Percentiles rank a stretch among this genome's conserved stretches.
Conservation (phyloP, 2,888 invertebrate species). For the Conus canariensis region DNA sequence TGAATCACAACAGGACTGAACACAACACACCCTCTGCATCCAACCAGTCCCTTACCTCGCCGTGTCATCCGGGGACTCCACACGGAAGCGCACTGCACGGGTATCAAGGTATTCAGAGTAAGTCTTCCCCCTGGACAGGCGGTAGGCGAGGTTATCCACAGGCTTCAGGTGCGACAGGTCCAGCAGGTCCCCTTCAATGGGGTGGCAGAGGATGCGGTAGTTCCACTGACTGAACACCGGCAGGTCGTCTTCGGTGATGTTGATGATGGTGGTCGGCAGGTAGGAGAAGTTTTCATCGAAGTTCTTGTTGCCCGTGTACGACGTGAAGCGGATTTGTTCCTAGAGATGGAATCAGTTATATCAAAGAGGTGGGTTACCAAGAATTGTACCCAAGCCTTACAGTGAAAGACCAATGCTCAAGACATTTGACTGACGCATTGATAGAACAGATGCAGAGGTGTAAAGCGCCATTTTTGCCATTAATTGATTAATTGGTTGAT, state of each 20-base stretch:
- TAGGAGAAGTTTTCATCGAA: conserved; percentile 65
- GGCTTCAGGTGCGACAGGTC: conserved; percentile 51
- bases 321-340: conserved; percentile 55
- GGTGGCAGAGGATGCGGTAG: conserved; percentile 66
- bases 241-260: conserved; percentile 44
- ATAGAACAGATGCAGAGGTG: too few species aligned
- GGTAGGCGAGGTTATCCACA: conserved; percentile 61
- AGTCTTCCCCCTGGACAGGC: neutral
- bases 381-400: too few species aligned
- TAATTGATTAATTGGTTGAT: too few species aligned
- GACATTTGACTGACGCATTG: too few species aligned
- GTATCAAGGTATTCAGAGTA: neutral
- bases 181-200: conserved; percentile 54
- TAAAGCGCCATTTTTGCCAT: too few species aligned
- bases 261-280: conserved; percentile 65
- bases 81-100: conserved; percentile 3
- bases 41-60: too few species aligned
- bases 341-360: neutral
- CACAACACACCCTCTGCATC: too few species aligned
- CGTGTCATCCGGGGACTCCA: neutral
- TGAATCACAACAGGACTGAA: too few species aligned
- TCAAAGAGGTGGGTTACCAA: neutral
- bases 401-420: too few species aligned
- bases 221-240: conserved; percentile 60
- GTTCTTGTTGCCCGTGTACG: conserved; percentile 63